Percentiles rank a stretch among this genome's conserved stretches.
These are phyloP conservation scores for Semnornis frantzii DNA, from an alignment of 2,113 vertebrate genomes.

Conservation along the genomic window DNA sequence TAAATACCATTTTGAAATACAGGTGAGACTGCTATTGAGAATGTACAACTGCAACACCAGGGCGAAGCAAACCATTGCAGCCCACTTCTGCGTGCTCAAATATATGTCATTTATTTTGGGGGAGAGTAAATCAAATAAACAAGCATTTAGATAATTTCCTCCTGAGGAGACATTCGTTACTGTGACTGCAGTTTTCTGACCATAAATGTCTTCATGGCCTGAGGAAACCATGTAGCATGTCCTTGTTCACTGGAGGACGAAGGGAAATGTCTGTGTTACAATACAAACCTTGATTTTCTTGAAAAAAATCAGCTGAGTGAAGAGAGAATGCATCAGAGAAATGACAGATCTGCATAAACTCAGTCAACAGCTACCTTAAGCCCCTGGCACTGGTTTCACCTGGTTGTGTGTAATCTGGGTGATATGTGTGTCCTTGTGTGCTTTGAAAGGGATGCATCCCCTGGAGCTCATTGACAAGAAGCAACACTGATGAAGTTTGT, in stretches of 20 bases:
- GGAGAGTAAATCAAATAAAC: neutral
- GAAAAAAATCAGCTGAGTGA: neutral
- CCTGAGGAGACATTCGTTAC: neutral
- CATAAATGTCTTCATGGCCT: neutral
- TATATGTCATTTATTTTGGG: neutral
- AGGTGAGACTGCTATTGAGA: neutral
- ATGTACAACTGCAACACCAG: neutral
- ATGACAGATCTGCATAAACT: neutral
- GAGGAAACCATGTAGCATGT: neutral
- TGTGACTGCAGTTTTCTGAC: neutral
- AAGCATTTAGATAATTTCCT: neutral
- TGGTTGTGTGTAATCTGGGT: neutral
- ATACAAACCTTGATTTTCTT: neutral
- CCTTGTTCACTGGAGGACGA: neutral
- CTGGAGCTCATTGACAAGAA: neutral
- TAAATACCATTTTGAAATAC: neutral
- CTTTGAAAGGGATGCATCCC: neutral
- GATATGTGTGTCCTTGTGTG: neutral
- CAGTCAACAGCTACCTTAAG: neutral
- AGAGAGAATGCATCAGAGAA: neutral
- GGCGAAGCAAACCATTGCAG: neutral
- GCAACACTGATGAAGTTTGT: neutral
- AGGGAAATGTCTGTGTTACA: neutral
- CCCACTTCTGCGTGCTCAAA: neutral
- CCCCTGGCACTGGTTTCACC: neutral